phyloP scores from a whole-genome alignment of 2,113 vertebrate genomes.

The Australoheros scitulus region DNA sequence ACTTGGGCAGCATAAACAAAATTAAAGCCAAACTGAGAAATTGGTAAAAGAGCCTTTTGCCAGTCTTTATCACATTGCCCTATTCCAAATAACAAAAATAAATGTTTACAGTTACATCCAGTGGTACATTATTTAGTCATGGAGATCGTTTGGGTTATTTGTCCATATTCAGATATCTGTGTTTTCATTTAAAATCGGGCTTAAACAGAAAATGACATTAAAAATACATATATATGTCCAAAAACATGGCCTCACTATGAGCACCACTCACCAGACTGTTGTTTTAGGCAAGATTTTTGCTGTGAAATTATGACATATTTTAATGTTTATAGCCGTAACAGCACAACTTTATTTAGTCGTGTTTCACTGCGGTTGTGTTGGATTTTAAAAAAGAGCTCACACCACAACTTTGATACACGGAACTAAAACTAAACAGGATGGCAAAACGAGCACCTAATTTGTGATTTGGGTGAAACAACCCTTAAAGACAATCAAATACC shows the following conservation, averaged over 20 bases:
- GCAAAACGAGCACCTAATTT: too few relatives aligned
- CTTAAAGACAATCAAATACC: too few relatives aligned
- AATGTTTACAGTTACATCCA: background rate
- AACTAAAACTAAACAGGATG: too few relatives aligned
- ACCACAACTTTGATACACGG: too few relatives aligned
- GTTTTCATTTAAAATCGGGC: background rate
- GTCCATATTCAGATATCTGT: background rate
- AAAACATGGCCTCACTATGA: background rate
- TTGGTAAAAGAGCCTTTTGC: background rate
- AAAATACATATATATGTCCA: background rate
- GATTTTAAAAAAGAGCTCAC: too few relatives aligned
- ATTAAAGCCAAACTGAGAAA: background rate
- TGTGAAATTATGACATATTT: too few relatives aligned
- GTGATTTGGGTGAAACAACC: too few relatives aligned
- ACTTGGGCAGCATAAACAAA: constrained; percentile 1
- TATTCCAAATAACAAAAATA: background rate
- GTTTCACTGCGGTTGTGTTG: too few relatives aligned
- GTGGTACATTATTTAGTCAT: background rate
- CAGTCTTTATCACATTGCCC: background rate
- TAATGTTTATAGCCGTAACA: too few relatives aligned
- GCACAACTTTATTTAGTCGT: too few relatives aligned
- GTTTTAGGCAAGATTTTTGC: background rate
- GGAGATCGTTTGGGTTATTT: background rate
- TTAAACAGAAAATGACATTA: background rate
- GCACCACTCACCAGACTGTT: background rate